These are phyloP conservation scores for Diplazon laetatorius DNA, from an alignment of 2,888 invertebrate genomes.

Conservation along the genomic window DNA sequence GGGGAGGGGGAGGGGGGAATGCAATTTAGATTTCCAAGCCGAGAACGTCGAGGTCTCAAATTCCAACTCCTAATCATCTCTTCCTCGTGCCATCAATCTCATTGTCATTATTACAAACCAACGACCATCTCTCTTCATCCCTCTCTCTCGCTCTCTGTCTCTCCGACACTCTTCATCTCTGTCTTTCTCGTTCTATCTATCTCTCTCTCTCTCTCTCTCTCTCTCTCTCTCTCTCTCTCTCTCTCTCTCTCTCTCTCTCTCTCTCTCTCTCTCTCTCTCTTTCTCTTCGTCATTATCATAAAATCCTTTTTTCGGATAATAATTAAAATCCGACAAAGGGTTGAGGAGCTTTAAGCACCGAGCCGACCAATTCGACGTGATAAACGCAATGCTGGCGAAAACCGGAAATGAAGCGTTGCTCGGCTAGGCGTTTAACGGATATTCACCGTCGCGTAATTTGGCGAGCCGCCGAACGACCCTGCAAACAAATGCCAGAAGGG, in stretches of 20 bases:
- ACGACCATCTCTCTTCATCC: not conserved
- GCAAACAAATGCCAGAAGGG: slow-evolving; percentile 48
- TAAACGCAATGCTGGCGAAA: slow-evolving; percentile 37
- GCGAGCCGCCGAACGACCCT: slow-evolving; percentile 56
- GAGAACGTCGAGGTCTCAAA: slow-evolving; percentile 30
- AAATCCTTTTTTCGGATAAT: not conserved
- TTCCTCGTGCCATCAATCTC: slow-evolving; percentile 12
- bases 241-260: too few relatives aligned
- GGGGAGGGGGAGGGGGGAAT: too few relatives aligned
- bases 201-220: too few relatives aligned
- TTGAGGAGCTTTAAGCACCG: slow-evolving; percentile 36
- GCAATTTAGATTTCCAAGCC: slow-evolving; percentile 51
- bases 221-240: too few relatives aligned
- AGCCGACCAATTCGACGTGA: slow-evolving; percentile 8
- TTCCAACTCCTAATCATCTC: slow-evolving; percentile 26
- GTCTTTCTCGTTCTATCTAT: too few relatives aligned
- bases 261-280: too few relatives aligned
- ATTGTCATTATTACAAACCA: slow-evolving; percentile 11
- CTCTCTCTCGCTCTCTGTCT: too few relatives aligned
- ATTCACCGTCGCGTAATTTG: slow-evolving; percentile 59
- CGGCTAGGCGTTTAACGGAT: slow-evolving; percentile 32
- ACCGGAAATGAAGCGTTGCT: slow-evolving; percentile 47
- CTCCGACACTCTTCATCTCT: too few relatives aligned
- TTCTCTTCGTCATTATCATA: too few relatives aligned
- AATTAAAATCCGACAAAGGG: slow-evolving; percentile 20